Evolutionary conservation across 1,140 invertebrate species (phyloP).

Genomic region (Gonatopus flavifemur): DNA sequence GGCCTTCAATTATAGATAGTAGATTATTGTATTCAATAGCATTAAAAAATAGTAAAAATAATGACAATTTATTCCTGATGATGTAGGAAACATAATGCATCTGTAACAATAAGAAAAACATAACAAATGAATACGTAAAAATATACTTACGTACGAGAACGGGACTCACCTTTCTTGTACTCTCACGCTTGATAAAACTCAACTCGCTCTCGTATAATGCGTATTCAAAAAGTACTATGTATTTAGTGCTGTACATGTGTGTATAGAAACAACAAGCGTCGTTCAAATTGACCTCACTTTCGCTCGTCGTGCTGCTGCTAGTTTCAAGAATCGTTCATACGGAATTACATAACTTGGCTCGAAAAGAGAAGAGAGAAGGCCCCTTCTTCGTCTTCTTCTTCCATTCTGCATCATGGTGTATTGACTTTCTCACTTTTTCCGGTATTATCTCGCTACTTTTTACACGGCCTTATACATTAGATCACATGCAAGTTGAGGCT

Average conservation of each 20-base stretch:
- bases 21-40: too few species aligned
- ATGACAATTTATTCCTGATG: too few species aligned
- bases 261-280: constrained; percentile 8
- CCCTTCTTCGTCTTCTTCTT: constrained; percentile 18
- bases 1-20: background rate
- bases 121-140: background rate
- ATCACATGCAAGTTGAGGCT: too few species aligned
- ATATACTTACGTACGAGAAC: background rate
- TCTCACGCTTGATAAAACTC: constrained; percentile 22
- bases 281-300: constrained; percentile 27
- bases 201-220: background rate
- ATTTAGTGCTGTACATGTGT: background rate
- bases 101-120: background rate
- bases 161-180: constrained; percentile 2
- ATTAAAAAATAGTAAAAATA: too few species aligned
- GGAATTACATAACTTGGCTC: constrained; percentile 24
- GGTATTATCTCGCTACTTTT: too few species aligned
- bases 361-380: constrained; percentile 25
- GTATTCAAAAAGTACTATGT: too few species aligned
- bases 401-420: background rate
- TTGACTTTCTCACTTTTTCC: constrained; percentile 27
- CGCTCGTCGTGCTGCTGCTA: constrained; percentile 16
- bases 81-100: too few species aligned
- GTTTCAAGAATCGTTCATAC: constrained; percentile 30
- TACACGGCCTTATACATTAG: too few species aligned